These are phyloP conservation scores for Leucosticte australis DNA, from an alignment of 2,113 vertebrate species.

Conservation along the genomic window DNA sequence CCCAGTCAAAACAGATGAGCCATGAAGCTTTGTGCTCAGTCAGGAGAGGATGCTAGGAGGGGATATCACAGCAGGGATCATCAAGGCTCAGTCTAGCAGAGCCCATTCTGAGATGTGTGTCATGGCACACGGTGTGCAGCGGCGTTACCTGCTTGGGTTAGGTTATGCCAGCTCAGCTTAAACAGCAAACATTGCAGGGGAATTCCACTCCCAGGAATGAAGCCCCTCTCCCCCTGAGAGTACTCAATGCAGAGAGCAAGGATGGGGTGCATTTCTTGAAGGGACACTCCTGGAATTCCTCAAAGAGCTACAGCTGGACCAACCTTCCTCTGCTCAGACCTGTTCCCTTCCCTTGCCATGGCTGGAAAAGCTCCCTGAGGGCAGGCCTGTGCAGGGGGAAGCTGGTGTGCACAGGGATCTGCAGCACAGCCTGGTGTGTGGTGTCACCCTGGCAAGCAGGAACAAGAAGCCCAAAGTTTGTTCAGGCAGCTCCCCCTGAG, in stretches of 20 bases:
- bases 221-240: background rate
- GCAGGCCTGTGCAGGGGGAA: background rate
- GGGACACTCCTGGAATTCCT: background rate
- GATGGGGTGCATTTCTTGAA: background rate
- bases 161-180: background rate
- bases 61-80: background rate
- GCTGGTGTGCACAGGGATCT: background rate
- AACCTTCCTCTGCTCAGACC: background rate
- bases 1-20: slow-evolving; percentile 63
- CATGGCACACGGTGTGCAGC: background rate
- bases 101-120: background rate
- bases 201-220: background rate
- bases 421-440: accelerated
- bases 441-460: background rate
- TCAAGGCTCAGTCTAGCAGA: background rate
- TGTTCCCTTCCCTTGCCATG: background rate
- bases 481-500: background rate
- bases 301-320: background rate
- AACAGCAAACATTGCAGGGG: background rate
- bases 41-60: background rate
- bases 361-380: background rate
- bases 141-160: background rate
- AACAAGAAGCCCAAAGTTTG: background rate
- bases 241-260: background rate
- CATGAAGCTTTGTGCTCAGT: background rate